These are phyloP conservation scores for Xenopus tropicalis DNA, from an alignment of 2,113 vertebrate species.

Conservation along the genomic window UCB_Xtro_10.0 CM004446.2:7825001-7825500, in stretches of 20 bases:
- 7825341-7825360: not conserved
- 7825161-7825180: slow-evolving; percentile 13
- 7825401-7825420: not conserved
- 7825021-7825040: not conserved
- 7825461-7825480: not conserved
- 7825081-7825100: slow-evolving; percentile 8
- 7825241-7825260: slow-evolving; percentile 27
- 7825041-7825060: not conserved
- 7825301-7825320: not conserved
- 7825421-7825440: not conserved
- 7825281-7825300: slow-evolving; percentile 16
- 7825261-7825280: slow-evolving; percentile 33
- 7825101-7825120: slow-evolving; percentile 16
- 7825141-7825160: slow-evolving; percentile 18
- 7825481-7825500: too few species aligned
- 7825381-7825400: not conserved
- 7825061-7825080: not conserved
- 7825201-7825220: slow-evolving; percentile 29
- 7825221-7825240: slow-evolving; percentile 27
- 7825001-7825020: too few species aligned
- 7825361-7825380: not conserved
- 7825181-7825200: slow-evolving; percentile 27
- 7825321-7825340: not conserved
- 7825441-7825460: not conserved
- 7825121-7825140: slow-evolving; percentile 29